Evolutionary conservation across 2,888 invertebrate species (phyloP).

Genomic region (Drosophila kuntzei): DNA sequence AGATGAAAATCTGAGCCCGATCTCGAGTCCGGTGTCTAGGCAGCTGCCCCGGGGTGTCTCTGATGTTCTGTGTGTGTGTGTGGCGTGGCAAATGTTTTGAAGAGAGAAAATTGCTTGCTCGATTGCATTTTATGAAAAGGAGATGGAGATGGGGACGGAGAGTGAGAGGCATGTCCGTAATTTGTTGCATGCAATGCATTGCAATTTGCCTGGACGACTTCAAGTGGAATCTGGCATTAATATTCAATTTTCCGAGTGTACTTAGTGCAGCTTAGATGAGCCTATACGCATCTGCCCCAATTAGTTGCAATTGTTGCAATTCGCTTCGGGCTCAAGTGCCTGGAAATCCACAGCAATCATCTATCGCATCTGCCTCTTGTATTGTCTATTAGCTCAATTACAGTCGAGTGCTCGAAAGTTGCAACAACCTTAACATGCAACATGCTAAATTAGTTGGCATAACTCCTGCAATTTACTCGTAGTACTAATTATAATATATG

Average conservation of each 20-base stretch:
- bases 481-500: not conserved
- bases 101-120: slow-evolving; percentile 64
- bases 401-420: slow-evolving; percentile 20
- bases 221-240: slow-evolving; percentile 73
- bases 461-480: slow-evolving; percentile 5
- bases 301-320: slow-evolving; percentile 72
- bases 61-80: slow-evolving; percentile 28
- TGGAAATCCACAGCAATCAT: slow-evolving; percentile 24
- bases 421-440: slow-evolving; percentile 37
- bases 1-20: slow-evolving; percentile 5
- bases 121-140: slow-evolving; percentile 56
- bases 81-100: slow-evolving; percentile 64
- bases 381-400: slow-evolving; percentile 43
- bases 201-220: slow-evolving; percentile 66
- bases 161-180: slow-evolving; percentile 46
- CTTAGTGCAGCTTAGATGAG: slow-evolving; percentile 67
- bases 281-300: slow-evolving; percentile 54
- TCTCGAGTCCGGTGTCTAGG: slow-evolving; percentile 20
- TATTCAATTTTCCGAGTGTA: slow-evolving; percentile 78
- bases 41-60: slow-evolving; percentile 30
- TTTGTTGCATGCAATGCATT: slow-evolving; percentile 74
- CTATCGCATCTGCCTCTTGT: slow-evolving; percentile 29
- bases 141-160: not conserved
- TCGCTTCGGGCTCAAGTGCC: slow-evolving; percentile 54
- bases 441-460: slow-evolving; percentile 25